Evolutionary conservation across 2,113 vertebrate genomes (phyloP).

Genomic region (Psephotus haematonotus): DNA sequence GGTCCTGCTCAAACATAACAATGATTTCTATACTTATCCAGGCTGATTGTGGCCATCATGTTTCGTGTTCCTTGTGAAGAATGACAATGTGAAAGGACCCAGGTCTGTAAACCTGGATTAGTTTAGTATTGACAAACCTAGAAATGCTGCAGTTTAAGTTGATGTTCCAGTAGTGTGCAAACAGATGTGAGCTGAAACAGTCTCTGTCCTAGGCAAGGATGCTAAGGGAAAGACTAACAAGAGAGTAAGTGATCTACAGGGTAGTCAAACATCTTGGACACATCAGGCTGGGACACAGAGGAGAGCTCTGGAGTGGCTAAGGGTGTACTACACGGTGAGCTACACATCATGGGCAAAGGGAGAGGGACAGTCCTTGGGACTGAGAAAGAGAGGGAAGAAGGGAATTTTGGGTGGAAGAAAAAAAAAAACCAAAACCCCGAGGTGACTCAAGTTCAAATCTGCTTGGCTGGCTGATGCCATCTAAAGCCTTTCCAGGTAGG

Average conservation of each 20-base stretch:
- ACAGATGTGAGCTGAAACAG: neutral
- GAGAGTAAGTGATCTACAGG: neutral
- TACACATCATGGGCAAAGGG: neutral
- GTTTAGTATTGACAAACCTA: neutral
- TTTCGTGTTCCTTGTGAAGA: neutral
- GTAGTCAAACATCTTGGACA: neutral
- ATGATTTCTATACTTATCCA: neutral
- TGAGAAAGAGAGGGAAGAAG: neutral
- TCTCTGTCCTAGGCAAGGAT: neutral
- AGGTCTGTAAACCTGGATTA: neutral
- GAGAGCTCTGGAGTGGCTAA: neutral
- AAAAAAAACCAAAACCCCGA: neutral
- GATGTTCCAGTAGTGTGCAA: neutral
- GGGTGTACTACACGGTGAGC: neutral
- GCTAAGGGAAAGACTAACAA: neutral
- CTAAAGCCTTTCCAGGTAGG: neutral
- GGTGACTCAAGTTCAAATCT: neutral
- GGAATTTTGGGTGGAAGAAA: neutral
- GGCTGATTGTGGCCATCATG: neutral
- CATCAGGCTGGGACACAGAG: neutral
- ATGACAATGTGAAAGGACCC: neutral
- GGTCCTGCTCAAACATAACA: neutral
- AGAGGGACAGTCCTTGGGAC: neutral
- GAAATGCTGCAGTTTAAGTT: neutral
- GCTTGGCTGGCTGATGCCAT: neutral